Conservation (phyloP, 2,797 vertebrate species). For the Hipposideros larvatus region DNA sequence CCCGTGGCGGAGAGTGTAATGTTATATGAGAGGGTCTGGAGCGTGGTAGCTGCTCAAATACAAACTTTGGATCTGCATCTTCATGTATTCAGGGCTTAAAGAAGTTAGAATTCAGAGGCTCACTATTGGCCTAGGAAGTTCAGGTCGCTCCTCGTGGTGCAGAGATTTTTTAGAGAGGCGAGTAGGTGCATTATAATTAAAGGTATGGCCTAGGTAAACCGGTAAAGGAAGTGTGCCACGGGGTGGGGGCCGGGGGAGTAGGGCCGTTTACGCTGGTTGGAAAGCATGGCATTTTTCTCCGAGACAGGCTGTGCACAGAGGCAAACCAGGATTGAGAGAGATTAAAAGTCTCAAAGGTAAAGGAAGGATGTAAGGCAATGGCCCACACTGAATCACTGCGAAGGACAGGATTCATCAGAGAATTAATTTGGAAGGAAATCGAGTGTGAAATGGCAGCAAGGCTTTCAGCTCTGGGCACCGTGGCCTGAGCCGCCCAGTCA, state of each 20-base stretch:
- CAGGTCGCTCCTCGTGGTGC: not conserved
- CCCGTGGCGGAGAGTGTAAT: not conserved
- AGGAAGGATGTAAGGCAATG: slow-evolving; percentile 62
- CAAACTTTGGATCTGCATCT: not conserved
- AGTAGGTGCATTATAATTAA: not conserved
- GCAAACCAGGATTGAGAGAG: slow-evolving; percentile 47
- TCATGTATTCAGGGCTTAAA: not conserved
- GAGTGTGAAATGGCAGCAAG: slow-evolving; percentile 78
- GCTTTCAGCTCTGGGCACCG: slow-evolving; percentile 59
- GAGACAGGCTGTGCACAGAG: slow-evolving; percentile 22
- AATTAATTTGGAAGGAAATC: slow-evolving; percentile 81
- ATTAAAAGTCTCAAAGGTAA: slow-evolving; percentile 65
- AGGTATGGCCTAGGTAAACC: not conserved
- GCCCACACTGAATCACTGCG: slow-evolving; percentile 50
- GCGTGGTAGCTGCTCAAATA: not conserved
- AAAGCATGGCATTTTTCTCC: not conserved
- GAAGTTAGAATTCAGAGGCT: not conserved
- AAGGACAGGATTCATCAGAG: slow-evolving; percentile 77
- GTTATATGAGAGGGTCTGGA: not conserved
- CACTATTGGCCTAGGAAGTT: not conserved
- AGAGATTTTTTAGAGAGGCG: not conserved
- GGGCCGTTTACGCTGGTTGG: not conserved
- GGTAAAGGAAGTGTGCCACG: not conserved
- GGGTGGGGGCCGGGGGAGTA: not conserved
- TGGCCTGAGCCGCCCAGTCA: slow-evolving; percentile 54